These are phyloP conservation scores for Sternotherus odoratus DNA, from an alignment of 2,797 vertebrate genomes.

Conservation along the genomic window DNA sequence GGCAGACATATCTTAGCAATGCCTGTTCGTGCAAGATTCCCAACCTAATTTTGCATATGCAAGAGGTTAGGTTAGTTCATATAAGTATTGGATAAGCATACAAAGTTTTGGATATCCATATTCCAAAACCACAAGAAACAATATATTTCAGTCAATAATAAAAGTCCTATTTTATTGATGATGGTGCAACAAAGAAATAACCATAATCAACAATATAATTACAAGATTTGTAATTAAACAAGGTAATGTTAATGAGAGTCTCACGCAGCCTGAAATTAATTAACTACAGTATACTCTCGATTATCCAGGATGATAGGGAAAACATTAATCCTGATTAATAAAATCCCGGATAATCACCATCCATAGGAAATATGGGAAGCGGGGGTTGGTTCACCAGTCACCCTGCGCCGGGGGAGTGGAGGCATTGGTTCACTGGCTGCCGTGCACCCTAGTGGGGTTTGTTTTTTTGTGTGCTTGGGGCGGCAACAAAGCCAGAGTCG, in stretches of 20 bases:
- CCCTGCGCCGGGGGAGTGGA: too few relatives aligned
- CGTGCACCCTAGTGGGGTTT: too few relatives aligned
- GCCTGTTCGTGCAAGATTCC: not conserved
- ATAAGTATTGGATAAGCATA: not conserved
- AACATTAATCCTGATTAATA: too few relatives aligned
- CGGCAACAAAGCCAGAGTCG: too few relatives aligned
- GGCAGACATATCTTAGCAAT: not conserved
- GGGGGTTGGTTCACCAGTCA: too few relatives aligned
- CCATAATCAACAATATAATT: not conserved
- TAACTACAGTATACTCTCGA: too few relatives aligned
- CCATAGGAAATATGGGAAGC: too few relatives aligned
- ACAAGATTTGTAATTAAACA: not conserved
- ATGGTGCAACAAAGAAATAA: not conserved
- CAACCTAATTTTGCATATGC: not conserved
- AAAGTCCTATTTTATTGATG: accelerated
- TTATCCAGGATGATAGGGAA: too few relatives aligned
- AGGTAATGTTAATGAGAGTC: not conserved
- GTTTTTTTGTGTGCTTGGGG: too few relatives aligned
- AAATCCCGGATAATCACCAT: too few relatives aligned
- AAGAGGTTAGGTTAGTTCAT: accelerated
- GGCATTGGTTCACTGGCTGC: too few relatives aligned
- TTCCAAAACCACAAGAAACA: not conserved
- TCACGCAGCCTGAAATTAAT: not conserved
- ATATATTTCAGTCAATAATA: not conserved
- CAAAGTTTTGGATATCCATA: not conserved